These are phyloP conservation scores for Xanthostigma xanthostigma DNA, from an alignment of 2,888 invertebrate species.

Conservation along the genomic window DNA sequence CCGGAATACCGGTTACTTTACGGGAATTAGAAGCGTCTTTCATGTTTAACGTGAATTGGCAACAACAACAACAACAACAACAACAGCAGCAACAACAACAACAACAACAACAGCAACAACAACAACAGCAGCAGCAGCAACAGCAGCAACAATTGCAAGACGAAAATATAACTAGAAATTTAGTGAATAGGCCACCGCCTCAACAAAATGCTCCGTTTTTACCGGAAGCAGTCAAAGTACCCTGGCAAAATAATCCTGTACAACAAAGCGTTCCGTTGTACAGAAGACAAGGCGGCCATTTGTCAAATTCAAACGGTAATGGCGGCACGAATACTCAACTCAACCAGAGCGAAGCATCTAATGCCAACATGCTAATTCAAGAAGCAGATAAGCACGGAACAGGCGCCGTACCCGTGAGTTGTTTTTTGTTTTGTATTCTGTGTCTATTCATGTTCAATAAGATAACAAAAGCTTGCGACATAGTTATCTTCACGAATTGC, in stretches of 20 bases:
- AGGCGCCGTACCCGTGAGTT: too few relatives aligned
- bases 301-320: too few relatives aligned
- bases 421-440: too few relatives aligned
- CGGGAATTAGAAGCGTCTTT: slow-evolving; percentile 2
- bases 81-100: slow-evolving; percentile 5
- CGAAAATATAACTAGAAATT: slow-evolving; percentile 24
- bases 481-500: too few relatives aligned
- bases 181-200: slow-evolving; percentile 21
- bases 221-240: slow-evolving; percentile 8
- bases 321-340: too few relatives aligned
- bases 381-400: too few relatives aligned
- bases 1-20: not conserved
- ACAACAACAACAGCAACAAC: slow-evolving; percentile 8
- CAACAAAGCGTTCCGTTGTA: slow-evolving; percentile 32
- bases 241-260: slow-evolving; percentile 15
- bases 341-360: too few relatives aligned
- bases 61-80: slow-evolving; percentile 14
- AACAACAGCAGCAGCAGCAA: slow-evolving; percentile 11
- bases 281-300: slow-evolving; percentile 25
- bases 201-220: not conserved
- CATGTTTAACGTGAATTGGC: slow-evolving; percentile 12
- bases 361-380: too few relatives aligned
- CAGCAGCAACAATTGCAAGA: slow-evolving; percentile 18
- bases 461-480: too few relatives aligned
- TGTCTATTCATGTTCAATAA: too few relatives aligned